These are phyloP conservation scores for Pterocles orientalis DNA, from an alignment of 2,113 vertebrate genomes.

Conservation along the genomic window DNA sequence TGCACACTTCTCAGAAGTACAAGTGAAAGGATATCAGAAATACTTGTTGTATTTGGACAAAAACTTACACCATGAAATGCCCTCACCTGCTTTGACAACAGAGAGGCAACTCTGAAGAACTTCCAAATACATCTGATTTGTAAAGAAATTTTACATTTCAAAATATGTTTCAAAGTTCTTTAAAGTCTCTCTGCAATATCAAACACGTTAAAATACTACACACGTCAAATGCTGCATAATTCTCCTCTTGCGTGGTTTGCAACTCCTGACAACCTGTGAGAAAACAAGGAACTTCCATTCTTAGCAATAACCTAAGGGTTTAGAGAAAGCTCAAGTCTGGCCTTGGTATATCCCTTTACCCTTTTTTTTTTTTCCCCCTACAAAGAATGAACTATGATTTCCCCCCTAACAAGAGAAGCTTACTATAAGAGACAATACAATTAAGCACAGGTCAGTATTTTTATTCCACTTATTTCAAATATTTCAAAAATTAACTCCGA, in stretches of 20 bases:
- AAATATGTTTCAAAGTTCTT: neutral
- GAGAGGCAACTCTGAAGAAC: neutral
- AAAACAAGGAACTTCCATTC: neutral
- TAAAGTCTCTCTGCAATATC: neutral
- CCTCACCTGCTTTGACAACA: neutral
- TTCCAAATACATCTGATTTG: neutral
- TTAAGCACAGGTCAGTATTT: neutral
- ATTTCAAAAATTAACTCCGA: neutral
- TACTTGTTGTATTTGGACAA: neutral
- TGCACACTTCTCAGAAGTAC: neutral
- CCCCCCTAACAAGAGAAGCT: neutral
- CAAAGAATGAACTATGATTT: neutral
- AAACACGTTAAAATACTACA: neutral
- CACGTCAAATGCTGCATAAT: neutral
- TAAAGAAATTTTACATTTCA: neutral
- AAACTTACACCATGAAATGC: neutral
- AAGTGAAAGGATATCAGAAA: neutral
- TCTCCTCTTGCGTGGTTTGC: neutral
- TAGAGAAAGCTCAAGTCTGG: neutral
- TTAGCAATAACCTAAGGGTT: neutral
- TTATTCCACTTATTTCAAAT: neutral
- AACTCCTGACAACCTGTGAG: neutral
- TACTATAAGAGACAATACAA: neutral
- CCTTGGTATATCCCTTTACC: too few relatives aligned
- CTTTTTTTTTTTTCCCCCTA: neutral